Base-by-base conservation (phyloP, 1,140 invertebrate genomes). In the Drosophila tani region DNA sequence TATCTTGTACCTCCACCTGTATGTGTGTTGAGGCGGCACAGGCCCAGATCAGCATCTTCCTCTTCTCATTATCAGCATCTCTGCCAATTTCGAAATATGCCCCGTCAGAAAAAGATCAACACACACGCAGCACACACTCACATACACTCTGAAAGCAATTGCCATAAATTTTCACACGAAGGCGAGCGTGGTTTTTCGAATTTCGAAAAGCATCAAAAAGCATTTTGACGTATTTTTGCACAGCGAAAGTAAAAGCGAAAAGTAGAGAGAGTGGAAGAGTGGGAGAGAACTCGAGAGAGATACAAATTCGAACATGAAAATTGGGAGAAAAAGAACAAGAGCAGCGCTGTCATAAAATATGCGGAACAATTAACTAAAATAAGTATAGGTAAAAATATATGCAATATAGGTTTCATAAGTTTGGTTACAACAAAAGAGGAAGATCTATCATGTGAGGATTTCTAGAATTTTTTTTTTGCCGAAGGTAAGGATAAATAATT, bases 11-110 rank as follows among this genome's bases (percentile, higher is more conserved):
- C 17, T 40, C n/a, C 35, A 63, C n/a, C 21, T 79, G 65, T 85
- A 63, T 83, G 71, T 53, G 74, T 87, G 75, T 69, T 82, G 66
- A 75, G 70, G 60, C 65, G 63, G 41, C 60, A 58, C 43, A 74
- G 56, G 56, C 75, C 63, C 82, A 82, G 70, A 75, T 62, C 69
- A 75, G 12, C 70, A 47, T 71, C 46, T 79, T 59, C 58, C 40
- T 62, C 70, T 27, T 46, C 19, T 24, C 55, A 57, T 60, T 56
- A 66, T 75, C 71, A 50, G 45, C 66, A 50, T 60, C 64, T 68
- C 78, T 85, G 79, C 66, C 71, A 67, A 88, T 87, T 87, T 87
- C 84, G 84, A 87, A 87, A 87, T 87, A 88, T 87, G 76, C 76
- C 74, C 66, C 46, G 24, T 66, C 57, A 66, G 56, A 35, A 66